Evolutionary conservation across 2,797 vertebrate genomes (phyloP).

Genomic region (Hippoglossus hippoglossus): DNA sequence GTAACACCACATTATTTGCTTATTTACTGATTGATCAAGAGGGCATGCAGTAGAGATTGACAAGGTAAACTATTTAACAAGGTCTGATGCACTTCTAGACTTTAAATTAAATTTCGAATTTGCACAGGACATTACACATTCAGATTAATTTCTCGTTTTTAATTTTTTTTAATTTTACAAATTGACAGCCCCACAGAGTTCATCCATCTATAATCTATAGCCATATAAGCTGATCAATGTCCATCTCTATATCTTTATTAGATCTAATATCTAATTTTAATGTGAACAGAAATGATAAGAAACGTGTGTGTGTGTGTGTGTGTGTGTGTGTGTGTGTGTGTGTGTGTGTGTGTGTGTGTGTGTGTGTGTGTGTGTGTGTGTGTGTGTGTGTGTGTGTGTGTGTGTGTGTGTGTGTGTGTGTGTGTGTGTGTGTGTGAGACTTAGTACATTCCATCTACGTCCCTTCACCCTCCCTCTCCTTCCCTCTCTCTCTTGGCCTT

Average conservation of each 20-base stretch:
- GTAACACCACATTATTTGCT: no score
- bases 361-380: not conserved
- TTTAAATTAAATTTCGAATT: no score
- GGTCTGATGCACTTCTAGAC: no score
- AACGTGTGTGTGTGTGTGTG: not conserved
- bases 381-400: not conserved
- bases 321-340: constrained; percentile 5
- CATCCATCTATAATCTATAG: not conserved
- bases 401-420: not conserved
- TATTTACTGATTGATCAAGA: no score
- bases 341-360: not conserved
- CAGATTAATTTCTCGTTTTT: no score
- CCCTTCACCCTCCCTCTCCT: constrained; percentile 3
- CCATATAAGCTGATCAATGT: not conserved
- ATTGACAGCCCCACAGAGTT: no score
- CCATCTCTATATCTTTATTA: not conserved
- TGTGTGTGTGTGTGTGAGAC: constrained; percentile 14
- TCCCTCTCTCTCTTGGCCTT: constrained; percentile 33
- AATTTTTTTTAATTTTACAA: no score
- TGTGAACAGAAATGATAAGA: not conserved
- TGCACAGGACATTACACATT: no score
- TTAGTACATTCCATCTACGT: constrained; percentile 34
- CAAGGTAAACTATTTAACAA: no score
- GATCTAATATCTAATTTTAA: not conserved
- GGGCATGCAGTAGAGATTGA: no score